Percentiles rank a stretch among this genome's conserved stretches.
These are phyloP conservation scores for Limnephilus rhombicus DNA, from an alignment of 2,888 invertebrate species.

Conservation along the genomic window DNA sequence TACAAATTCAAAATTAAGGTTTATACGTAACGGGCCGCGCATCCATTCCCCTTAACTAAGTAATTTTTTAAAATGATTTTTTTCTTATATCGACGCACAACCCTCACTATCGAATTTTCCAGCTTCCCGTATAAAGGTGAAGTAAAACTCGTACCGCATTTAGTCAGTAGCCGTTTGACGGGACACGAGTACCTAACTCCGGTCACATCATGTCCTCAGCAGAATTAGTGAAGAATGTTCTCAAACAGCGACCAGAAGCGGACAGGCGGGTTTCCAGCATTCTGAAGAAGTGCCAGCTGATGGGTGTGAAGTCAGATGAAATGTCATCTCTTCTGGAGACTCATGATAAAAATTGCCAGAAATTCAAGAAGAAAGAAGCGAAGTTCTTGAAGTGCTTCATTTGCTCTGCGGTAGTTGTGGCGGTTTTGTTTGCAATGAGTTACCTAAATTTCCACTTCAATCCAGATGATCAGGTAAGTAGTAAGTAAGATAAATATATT, in stretches of 20 bases:
- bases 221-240: conserved; percentile 9
- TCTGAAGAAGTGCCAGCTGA: conserved; percentile 60
- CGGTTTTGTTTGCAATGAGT: background rate
- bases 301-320: conserved; percentile 56
- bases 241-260: conserved; percentile 61
- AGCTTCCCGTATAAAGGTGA: background rate
- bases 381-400: background rate
- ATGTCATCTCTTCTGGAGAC: conserved; percentile 13
- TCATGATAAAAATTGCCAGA: background rate
- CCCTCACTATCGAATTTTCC: background rate
- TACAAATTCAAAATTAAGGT: no score
- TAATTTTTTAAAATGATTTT: background rate
- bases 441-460: conserved; percentile 43
- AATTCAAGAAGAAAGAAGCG: background rate
- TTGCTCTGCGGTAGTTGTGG: conserved; percentile 9
- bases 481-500: background rate
- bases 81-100: conserved; percentile 17
- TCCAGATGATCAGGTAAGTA: conserved; percentile 54
- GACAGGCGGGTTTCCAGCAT: conserved; percentile 61
- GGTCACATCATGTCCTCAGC: conserved; percentile 39
- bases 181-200: background rate
- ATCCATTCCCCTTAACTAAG: no score
- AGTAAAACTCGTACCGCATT: conserved; percentile 15
- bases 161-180: background rate
- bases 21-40: no score